Evolutionary conservation across 2,797 vertebrate genomes (phyloP), one percentile per base, ranked within the genome.

Genomic region (Amphiprion clarkii): DNA sequence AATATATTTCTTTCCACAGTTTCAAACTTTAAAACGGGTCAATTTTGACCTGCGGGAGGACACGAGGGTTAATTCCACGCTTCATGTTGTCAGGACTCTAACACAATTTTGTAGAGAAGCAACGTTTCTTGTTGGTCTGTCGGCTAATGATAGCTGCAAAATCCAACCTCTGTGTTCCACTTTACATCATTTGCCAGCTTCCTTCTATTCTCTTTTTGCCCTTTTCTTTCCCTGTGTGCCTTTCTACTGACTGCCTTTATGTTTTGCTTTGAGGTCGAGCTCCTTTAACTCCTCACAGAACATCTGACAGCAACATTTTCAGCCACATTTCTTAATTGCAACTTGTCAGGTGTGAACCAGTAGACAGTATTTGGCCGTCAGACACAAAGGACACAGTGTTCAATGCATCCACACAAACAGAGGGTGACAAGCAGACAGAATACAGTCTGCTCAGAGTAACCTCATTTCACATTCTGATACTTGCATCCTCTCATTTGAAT

Each of bases 81-180:
- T 54, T 71, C 25, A n/a, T 61, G 48, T 36, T 21, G 52, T 65
- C 17, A 23, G 55, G 60, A 57, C 63, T 21, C 44, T 33, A 1
- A 55, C 62, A 82, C 78, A 77, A 81, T 67, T 84, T 82, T 83
- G 70, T 83, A 6, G 42, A 29, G 69, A 23, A 63, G 48, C 3
- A 7, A 25, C 23, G 31, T 61, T 36, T 44, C 7, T n/a, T 16
- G 71, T 59, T 77, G 70, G 33, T 9, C 33, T 33, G 33, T 8
- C 7, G 33, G 6, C 74, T 71, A 40, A 78, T 86, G 62, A 81
- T 79, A 69, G 66, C 53, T 58, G 11, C 25, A 51, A 71, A 69
- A 69, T 54, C 33, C n/a, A 57, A 16, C 40, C 19, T 57, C 40
- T 25, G 14, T 36, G 49, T 52, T 82, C 71, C 54, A 60, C 49